Evolutionary conservation across 1,140 invertebrate species (phyloP), one percentile per base, ranked within the genome.

Genomic region (Drosophila simulans): DNA sequence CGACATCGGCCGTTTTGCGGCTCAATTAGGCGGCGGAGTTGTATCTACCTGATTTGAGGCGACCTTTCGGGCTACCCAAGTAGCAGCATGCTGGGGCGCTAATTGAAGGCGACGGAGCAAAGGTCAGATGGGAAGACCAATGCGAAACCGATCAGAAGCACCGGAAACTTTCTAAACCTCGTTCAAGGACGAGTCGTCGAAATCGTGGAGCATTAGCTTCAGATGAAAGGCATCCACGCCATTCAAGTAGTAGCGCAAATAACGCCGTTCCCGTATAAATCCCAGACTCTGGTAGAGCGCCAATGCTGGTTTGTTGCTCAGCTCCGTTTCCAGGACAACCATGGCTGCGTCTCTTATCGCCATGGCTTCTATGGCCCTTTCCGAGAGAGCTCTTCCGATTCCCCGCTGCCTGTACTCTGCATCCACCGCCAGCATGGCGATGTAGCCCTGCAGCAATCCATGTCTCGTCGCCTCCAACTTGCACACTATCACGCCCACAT

Each of bases 341-440:
- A 99, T 98, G 93, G 98, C 98, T 56, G 98, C 98, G 92, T 97
- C 95, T 92, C 97, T 96, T 71, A 95, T 94, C 43, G 97, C 95
- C 98, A 99, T 99, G 56, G 96, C 96, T 95, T 94, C 93, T 76
- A 96, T 96, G 46, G 95, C 95, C 90, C 94, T 94, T 77, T 94
- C 93, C 4, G 96, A 95, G 56, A 96, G 92, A 68, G 94, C 94
- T 12, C 95, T 96, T 22, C 96, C 96, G 82, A 99, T 99, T 93
- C 97, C 97, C 88, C 94, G 95, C 93, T 98, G 97, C 72, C 98
- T 95, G 93, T 98, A 98, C 75, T 97, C 95, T 88, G 98, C 95
- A 93, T 99, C 98, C 5, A 99, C 98, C 25, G 98, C 98, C 86
- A 99, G 93, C 99, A 99, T 99, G 25, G 98, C 99, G 85, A 99